Evolutionary conservation across 2,113 vertebrate species (phyloP).

Genomic region (Bambusicola thoracicus): DNA sequence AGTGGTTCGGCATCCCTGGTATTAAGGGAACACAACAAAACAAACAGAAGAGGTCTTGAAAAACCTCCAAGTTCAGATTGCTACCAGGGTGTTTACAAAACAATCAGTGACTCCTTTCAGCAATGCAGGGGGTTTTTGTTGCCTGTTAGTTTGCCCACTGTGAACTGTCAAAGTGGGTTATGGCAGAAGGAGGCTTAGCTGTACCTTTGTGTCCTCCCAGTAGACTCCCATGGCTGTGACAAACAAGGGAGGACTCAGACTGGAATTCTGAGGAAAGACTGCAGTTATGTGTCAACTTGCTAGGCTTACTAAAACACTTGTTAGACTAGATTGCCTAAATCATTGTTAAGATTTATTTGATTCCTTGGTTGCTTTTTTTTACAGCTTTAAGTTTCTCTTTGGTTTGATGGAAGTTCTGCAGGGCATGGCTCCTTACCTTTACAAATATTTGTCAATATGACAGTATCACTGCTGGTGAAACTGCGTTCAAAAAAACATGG

Average conservation of each 20-base stretch:
- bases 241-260: background rate
- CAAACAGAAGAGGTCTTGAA: conserved; percentile 8
- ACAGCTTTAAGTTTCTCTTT: background rate
- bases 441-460: background rate
- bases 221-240: background rate
- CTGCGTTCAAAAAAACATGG: background rate
- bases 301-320: background rate
- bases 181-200: background rate
- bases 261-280: background rate
- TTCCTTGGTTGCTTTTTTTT: background rate
- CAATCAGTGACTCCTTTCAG: background rate
- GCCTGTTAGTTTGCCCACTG: background rate
- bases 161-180: background rate
- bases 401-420: background rate
- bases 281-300: background rate
- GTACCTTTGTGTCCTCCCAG: background rate
- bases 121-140: background rate
- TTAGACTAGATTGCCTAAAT: background rate
- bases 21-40: background rate
- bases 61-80: background rate
- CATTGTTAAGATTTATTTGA: background rate
- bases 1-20: background rate
- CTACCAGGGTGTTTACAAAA: background rate
- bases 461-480: background rate
- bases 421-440: background rate